Evolutionary conservation across 1,140 invertebrate genomes (phyloP), one percentile per base, ranked within the genome.

Genomic region (Drosophila bipectinata): DNA sequence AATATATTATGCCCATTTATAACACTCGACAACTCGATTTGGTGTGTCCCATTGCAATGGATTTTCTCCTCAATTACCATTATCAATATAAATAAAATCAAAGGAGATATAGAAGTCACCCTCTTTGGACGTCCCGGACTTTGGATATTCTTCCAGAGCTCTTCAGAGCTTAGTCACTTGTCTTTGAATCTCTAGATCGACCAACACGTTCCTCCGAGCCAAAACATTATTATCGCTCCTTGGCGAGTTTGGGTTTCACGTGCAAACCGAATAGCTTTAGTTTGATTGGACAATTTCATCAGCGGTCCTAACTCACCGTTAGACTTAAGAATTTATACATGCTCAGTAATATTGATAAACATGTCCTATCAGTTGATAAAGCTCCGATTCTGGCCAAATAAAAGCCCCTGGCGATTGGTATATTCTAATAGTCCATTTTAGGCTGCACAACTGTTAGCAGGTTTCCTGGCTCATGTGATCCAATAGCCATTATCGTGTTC

Each of bases 281-380:
- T 8, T 24, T 10, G 5, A 28, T 44, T 1, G 37, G 0, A 7
- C 41, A 26, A 69, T 69, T 69, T 69, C 66, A 49, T 24, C 64
- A 69, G 41, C 63, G 24, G 41, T 18, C 47, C 51, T 24, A 69
- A 69, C 51, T 69, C 66, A 69, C 44, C 63, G 32, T 69, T 69
- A 69, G 32, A 48, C 66, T 69, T 56, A 69, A 69, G 66, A 69
- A 69, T 69, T 24, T 68, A 39, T 68, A 41, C 51, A 34, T 26
- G 51, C 28, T 48, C 66, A 48, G 56, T 69, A 44, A 57, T 49
- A 49, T 39, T 69, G 66, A 69, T 69, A 68, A 69, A 69, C 52
- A 57, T 6, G 15, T 32, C 68, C 47, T 69, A 69, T 69, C 44
- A 57, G 26, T 10, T 69, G 66, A 69, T 69, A 69, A 69, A 26